phyloP scores from a whole-genome alignment of 1,140 invertebrate genomes.

The Riptortus pedestris region DNA sequence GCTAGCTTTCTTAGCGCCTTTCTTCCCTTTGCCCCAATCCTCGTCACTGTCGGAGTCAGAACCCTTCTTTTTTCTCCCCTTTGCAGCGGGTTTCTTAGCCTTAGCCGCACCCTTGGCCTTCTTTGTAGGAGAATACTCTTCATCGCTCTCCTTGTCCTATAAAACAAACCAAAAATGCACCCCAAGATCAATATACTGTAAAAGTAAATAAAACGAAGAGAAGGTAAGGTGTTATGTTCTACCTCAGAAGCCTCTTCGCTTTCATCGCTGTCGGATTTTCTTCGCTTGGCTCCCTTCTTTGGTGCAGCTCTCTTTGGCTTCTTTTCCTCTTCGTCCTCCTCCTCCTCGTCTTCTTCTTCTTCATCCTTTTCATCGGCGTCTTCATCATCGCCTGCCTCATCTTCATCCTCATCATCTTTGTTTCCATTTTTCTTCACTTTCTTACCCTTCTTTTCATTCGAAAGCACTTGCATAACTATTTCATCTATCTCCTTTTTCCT shows the following conservation, averaged over 20 bases:
- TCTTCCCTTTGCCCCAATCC: slow-evolving; percentile 58
- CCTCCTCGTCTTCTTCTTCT: slow-evolving; percentile 37
- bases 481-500: slow-evolving; percentile 76
- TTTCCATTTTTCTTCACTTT: slow-evolving; percentile 43
- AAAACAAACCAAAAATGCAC: too few relatives aligned
- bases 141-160: slow-evolving; percentile 50
- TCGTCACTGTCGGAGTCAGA: slow-evolving; percentile 65
- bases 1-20: slow-evolving; percentile 39
- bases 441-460: slow-evolving; percentile 28
- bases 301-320: slow-evolving; percentile 46
- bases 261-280: slow-evolving; percentile 51
- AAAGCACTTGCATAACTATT: slow-evolving; percentile 64
- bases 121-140: slow-evolving; percentile 57
- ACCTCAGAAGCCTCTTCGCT: slow-evolving; percentile 42
- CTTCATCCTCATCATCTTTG: slow-evolving; percentile 47
- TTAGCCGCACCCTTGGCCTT: slow-evolving; percentile 39
- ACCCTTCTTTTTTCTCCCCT: slow-evolving; percentile 56
- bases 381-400: slow-evolving; percentile 46
- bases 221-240: too few relatives aligned
- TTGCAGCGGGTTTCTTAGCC: slow-evolving; percentile 40
- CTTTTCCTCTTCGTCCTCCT: slow-evolving; percentile 45
- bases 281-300: slow-evolving; percentile 46
- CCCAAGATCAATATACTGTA: not conserved
- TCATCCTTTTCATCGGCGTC: slow-evolving; percentile 45
- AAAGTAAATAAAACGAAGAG: not conserved